Conservation (phyloP, 2,113 vertebrate species). For the Pangasianodon gigas region DNA sequence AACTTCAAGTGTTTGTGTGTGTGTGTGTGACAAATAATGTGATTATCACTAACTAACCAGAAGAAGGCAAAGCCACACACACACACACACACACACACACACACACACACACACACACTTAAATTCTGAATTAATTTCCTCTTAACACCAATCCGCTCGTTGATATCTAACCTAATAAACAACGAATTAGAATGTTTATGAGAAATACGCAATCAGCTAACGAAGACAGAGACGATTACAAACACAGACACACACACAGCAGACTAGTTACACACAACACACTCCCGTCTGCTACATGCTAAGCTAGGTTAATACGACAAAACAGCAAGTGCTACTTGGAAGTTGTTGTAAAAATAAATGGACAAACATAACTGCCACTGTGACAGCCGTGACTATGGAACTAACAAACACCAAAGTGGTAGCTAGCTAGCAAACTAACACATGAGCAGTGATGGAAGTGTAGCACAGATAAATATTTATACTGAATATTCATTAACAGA, state of each 20-base stretch:
- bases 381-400: not conserved
- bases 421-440: not conserved
- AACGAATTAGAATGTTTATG: not conserved
- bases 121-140: not conserved
- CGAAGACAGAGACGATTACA: not conserved
- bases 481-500: too few species aligned
- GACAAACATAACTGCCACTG: not conserved
- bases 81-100: not conserved
- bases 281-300: not conserved
- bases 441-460: not conserved
- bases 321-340: not conserved
- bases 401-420: not conserved
- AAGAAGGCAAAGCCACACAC: not conserved
- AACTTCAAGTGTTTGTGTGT: not conserved
- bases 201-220: not conserved
- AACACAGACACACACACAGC: not conserved
- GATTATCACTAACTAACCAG: not conserved
- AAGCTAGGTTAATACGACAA: not conserved
- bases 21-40: slow-evolving; percentile 7
- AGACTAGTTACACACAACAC: not conserved
- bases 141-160: not conserved
- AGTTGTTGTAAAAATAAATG: too few species aligned
- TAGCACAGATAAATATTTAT: not conserved
- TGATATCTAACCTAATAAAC: not conserved
- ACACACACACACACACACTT: not conserved